Conservation (phyloP, 2,888 invertebrate genomes). For the Deilephila porcellus region DNA sequence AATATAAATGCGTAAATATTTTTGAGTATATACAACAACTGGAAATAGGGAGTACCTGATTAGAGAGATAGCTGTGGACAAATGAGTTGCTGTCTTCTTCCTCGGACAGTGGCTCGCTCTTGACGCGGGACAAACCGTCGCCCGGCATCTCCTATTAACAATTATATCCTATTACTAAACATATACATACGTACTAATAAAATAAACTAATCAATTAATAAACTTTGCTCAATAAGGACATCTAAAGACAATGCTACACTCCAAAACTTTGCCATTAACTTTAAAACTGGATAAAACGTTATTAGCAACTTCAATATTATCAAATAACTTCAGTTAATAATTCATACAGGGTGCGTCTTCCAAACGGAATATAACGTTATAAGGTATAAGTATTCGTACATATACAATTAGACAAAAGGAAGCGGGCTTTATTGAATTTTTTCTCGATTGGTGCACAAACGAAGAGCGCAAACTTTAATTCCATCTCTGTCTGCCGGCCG, state of each 20-base stretch:
- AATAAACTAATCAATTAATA: too few relatives aligned
- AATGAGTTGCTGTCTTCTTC: conserved; percentile 69
- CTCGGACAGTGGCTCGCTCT: conserved; percentile 73
- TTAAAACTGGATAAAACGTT: background rate
- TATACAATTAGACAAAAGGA: conserved; percentile 82
- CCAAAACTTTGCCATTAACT: background rate
- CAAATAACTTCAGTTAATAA: background rate
- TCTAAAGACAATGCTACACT: background rate
- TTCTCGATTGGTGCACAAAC: conserved; percentile 80
- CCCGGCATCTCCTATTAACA: conserved; percentile 71
- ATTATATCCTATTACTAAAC: background rate
- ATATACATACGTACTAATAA: background rate
- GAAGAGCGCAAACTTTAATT: conserved; percentile 74
- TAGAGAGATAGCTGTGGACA: conserved; percentile 57
- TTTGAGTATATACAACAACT: background rate
- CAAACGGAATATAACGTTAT: conserved; percentile 53
- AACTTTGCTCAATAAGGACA: too few relatives aligned
- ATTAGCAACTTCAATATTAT: background rate
- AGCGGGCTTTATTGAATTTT: conserved; percentile 82
- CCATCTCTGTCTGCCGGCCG: conserved; percentile 69
- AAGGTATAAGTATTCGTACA: conserved; percentile 68
- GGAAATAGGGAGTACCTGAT: conserved; percentile 53
- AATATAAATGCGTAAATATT: too few relatives aligned
- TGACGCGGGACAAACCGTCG: conserved; percentile 61
- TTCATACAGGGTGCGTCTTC: background rate